A percentile compares a stretch with the other conserved stretches of the same genome.
Evolutionary conservation across 2,797 vertebrate species (phyloP).

Genomic region (Australoheros facetus): DNA sequence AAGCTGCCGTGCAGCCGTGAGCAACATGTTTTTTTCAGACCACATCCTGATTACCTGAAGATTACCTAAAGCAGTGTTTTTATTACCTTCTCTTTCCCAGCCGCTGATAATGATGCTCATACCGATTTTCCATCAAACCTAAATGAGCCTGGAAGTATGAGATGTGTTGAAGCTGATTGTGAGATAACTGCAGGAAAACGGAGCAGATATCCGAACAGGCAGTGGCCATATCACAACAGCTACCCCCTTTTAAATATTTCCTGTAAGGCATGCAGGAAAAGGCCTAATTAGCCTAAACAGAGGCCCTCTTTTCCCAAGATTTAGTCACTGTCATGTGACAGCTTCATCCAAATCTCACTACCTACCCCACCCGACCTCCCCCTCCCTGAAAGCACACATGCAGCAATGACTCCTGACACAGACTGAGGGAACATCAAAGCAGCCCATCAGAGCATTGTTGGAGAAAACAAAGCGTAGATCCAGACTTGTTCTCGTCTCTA

Average conservation of each 20-base stretch:
- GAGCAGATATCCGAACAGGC: constrained; percentile 25
- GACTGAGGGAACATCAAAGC: constrained; percentile 57
- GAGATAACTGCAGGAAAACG: constrained; percentile 28
- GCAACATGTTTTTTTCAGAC: constrained; percentile 23
- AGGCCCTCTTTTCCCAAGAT: constrained; percentile 13
- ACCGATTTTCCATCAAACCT: constrained; percentile 20
- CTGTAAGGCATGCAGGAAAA: constrained; percentile 22
- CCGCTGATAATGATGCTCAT: constrained; percentile 23
- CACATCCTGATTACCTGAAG: constrained; percentile 45
- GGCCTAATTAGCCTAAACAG: constrained; percentile 33
- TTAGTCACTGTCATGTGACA: constrained; percentile 39
- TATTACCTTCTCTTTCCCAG: constrained; percentile 30
- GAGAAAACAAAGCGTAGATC: constrained; percentile 30
- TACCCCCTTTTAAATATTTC: constrained; percentile 59
- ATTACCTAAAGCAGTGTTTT: constrained; percentile 38
- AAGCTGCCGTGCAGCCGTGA: constrained; percentile 26
- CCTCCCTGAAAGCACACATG: constrained; percentile 1
- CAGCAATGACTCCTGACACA: not conserved
- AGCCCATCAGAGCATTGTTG: constrained; percentile 26
- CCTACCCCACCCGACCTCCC: not conserved
- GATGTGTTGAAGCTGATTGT: constrained; percentile 18
- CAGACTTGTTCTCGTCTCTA: constrained; percentile 36
- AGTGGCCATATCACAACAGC: constrained; percentile 27
- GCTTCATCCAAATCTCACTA: constrained; percentile 9
- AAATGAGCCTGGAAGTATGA: not conserved